phyloP scores from a whole-genome alignment of 2,113 vertebrate genomes.

The Pyxicephalus adspersus region DNA sequence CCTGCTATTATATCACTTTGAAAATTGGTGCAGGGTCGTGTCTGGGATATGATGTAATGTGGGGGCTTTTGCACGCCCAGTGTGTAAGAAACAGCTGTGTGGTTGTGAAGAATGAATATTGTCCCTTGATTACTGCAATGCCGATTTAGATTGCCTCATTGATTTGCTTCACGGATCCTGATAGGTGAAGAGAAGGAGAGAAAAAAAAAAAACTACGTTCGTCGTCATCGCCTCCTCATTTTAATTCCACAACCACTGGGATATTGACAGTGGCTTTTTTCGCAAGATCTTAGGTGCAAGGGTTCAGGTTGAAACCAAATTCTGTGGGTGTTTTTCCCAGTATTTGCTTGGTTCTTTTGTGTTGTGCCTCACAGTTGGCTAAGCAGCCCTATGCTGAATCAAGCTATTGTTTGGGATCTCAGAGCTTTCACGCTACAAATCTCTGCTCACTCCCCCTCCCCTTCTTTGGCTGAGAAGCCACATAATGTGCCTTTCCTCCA shows the following conservation, averaged over 20 bases:
- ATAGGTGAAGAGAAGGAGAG: conserved; percentile 60
- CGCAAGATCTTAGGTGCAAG: conserved; percentile 58
- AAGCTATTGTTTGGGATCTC: conserved; percentile 85
- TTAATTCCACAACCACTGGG: conserved; percentile 73
- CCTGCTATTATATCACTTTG: conserved; percentile 36
- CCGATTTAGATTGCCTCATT: conserved; percentile 56
- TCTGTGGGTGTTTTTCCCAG: conserved; percentile 58
- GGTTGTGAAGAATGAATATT: conserved; percentile 53
- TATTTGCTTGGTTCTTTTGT: conserved; percentile 80
- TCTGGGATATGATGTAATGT: conserved; percentile 4
- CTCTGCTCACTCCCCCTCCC: conserved; percentile 69
- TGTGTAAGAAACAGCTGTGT: conserved; percentile 52
- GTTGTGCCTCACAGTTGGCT: conserved; percentile 71
- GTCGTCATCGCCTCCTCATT: conserved; percentile 67
- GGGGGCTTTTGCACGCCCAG: conserved; percentile 17
- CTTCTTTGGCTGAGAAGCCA: conserved; percentile 74
- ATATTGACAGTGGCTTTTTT: conserved; percentile 60
- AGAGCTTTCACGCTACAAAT: conserved; percentile 78
- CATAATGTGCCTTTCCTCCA: conserved; percentile 86
- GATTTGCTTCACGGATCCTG: conserved; percentile 63
- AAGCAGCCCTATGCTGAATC: conserved; percentile 81
- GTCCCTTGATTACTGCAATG: conserved; percentile 55
- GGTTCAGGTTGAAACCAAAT: conserved; percentile 61
- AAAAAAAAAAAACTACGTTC: conserved; percentile 53
- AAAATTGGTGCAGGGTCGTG: conserved; percentile 53